phyloP scores from a whole-genome alignment of 2,888 invertebrate species.

The Epistrophe eligans region DNA sequence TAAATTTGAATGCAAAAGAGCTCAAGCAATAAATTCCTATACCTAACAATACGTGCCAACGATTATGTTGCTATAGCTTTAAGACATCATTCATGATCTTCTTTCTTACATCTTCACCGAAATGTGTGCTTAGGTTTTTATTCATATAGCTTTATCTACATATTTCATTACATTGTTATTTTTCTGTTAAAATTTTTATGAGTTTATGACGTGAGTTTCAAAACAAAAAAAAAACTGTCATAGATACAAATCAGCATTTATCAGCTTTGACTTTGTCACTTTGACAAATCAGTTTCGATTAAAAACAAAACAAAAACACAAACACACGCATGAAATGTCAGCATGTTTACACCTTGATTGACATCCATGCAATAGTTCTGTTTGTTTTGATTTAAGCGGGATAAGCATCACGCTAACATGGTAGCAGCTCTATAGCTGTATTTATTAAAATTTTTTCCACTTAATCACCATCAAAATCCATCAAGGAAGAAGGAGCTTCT shows the following conservation, averaged over 20 bases:
- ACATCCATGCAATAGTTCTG: slow-evolving; percentile 58
- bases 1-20: slow-evolving; percentile 61
- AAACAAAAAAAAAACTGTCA: slow-evolving; percentile 45
- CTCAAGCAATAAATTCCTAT: slow-evolving; percentile 60
- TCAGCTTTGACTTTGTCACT: slow-evolving; percentile 36
- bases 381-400: slow-evolving; percentile 43
- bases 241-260: slow-evolving; percentile 54
- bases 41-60: slow-evolving; percentile 36
- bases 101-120: slow-evolving; percentile 51
- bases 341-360: slow-evolving; percentile 68
- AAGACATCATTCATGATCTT: slow-evolving; percentile 42
- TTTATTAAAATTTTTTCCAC: slow-evolving; percentile 63
- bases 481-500: slow-evolving; percentile 44
- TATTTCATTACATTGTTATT: slow-evolving; percentile 58
- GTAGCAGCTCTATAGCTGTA: slow-evolving; percentile 36
- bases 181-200: slow-evolving; percentile 30
- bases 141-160: neutral
- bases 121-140: slow-evolving; percentile 33
- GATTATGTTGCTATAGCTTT: slow-evolving; percentile 40
- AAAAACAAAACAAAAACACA: slow-evolving; percentile 35
- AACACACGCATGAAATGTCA: slow-evolving; percentile 12
- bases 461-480: slow-evolving; percentile 63
- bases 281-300: slow-evolving; percentile 61
- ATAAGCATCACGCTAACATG: slow-evolving; percentile 51
- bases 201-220: slow-evolving; percentile 40